These are phyloP conservation scores for Helicorthomorpha holstii DNA, from an alignment of 1,140 invertebrate genomes.

Conservation along the genomic window DNA sequence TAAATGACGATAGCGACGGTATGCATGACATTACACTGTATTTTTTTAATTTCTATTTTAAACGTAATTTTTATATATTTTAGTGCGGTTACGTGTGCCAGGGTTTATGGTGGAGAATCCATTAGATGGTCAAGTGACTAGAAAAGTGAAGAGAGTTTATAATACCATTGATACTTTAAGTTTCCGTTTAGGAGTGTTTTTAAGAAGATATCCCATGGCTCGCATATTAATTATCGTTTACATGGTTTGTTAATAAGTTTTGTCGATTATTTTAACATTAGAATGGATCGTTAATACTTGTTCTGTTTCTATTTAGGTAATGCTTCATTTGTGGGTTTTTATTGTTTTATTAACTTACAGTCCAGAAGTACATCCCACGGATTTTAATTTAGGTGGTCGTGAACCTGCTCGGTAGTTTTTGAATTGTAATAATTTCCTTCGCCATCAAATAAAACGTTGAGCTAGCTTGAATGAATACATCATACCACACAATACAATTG, in stretches of 20 bases:
- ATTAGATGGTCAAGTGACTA: conserved; percentile 54
- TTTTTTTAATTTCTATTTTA: conserved; percentile 13
- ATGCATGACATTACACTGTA: conserved; percentile 13
- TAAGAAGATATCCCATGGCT: conserved; percentile 60
- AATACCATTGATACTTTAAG: conserved; percentile 55
- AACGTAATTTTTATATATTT: not conserved
- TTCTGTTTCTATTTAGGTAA: conserved; percentile 27
- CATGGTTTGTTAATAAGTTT: conserved; percentile 31
- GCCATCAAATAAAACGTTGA: not conserved
- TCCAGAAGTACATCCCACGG: conserved; percentile 36
- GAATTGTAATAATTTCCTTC: not conserved
- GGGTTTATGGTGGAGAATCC: conserved; percentile 53
- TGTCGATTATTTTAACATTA: not conserved
- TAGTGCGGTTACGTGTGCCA: conserved; percentile 32
- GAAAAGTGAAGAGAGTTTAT: conserved; percentile 60
- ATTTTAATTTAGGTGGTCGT: not conserved
- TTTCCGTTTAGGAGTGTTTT: conserved; percentile 56
- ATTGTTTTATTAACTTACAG: conserved; percentile 48
- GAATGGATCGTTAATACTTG: not conserved
- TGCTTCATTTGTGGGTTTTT: conserved; percentile 52
- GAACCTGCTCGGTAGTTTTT: not conserved
- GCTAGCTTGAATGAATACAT: too few relatives aligned
- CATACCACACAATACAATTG: too few relatives aligned
- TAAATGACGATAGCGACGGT: conserved; percentile 48
- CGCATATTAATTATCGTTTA: conserved; percentile 60